Base-by-base conservation (phyloP, 2,797 vertebrate species). In the Galaxias olidus region DNA sequence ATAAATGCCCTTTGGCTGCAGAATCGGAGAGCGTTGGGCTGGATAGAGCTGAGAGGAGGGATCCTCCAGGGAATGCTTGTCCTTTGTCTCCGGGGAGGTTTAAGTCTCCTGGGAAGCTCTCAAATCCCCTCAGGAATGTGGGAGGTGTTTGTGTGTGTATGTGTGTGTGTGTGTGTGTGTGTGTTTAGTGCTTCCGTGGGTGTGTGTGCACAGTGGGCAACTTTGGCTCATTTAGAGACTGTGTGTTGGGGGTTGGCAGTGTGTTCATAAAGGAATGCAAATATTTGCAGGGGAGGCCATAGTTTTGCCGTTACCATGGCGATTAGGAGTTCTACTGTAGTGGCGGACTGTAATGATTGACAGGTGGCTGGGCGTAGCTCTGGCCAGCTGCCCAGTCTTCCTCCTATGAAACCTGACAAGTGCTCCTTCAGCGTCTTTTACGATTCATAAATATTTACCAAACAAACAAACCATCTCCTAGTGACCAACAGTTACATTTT, bases 371-470 rank as follows among this genome's bases (percentile, higher is more conserved):
- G 30, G 30, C 6, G 30, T 30, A 30, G 30, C 30, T 30, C 30
- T 30, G 30, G 30, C 30, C 30, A 30, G 30, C 30, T 42, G 14
- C 41, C 4, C 9, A 9, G 48, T 2, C 45, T 47, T 8, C 13
- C 2, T 47, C 45, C 45, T 14, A 10, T 47, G 1, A 30, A 6
- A 2, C 30, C 30, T 30, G 30, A 30, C 30, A 30, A 2, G 30
- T 2, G 6, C 3, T 30, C 30, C 30, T 30, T 30, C 30, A 30
- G 30, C 6, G 6, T 3, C 30, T 30, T 30, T 30, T 3, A 30
- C 6, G 30, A 30, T 6, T 30, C 3, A 30, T 83, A 82, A 59
- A 30, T 43, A 78, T 86, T 86, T 82, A 74, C 57, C 14, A 9
- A 56, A 63, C 69, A 57, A 49, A 77, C 59, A 57, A 4, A 46